These are phyloP conservation scores for Halcyon senegalensis DNA, from an alignment of 2,113 vertebrate genomes.

Conservation along the genomic window DNA sequence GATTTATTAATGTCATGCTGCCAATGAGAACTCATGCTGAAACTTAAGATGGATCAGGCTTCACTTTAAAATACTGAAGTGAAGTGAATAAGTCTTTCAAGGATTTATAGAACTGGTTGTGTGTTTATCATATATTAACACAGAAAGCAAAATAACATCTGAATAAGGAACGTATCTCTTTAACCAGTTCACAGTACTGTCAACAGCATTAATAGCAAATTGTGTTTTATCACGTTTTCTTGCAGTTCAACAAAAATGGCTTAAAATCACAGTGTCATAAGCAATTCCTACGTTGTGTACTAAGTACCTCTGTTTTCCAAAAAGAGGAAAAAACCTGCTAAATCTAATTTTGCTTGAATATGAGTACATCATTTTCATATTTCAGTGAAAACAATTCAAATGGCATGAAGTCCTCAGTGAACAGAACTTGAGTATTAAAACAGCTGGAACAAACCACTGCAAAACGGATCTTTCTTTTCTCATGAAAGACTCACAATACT, in stretches of 20 bases:
- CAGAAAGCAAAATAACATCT: background rate
- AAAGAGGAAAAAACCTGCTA: background rate
- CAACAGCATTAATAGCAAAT: background rate
- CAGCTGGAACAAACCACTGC: background rate
- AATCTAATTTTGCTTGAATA: background rate
- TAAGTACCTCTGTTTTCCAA: background rate
- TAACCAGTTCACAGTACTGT: background rate
- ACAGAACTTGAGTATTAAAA: background rate
- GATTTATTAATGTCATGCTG: conserved; percentile 33
- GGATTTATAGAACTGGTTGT: background rate
- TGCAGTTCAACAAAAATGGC: background rate
- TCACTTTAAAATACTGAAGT: background rate
- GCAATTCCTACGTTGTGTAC: background rate
- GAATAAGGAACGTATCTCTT: background rate
- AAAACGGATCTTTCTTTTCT: background rate
- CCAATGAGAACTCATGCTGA: conserved; percentile 15
- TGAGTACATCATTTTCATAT: background rate
- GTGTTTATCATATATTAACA: background rate
- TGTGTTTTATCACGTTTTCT: background rate
- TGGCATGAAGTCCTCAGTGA: background rate
- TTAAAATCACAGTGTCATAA: background rate
- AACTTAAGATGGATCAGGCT: background rate
- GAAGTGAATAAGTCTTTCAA: background rate
- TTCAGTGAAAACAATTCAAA: background rate
- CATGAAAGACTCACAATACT: background rate